Percentiles rank a stretch among this genome's conserved stretches.
Conservation (phyloP, 2,888 invertebrate genomes). For the Cerastis rubricosa region DNA sequence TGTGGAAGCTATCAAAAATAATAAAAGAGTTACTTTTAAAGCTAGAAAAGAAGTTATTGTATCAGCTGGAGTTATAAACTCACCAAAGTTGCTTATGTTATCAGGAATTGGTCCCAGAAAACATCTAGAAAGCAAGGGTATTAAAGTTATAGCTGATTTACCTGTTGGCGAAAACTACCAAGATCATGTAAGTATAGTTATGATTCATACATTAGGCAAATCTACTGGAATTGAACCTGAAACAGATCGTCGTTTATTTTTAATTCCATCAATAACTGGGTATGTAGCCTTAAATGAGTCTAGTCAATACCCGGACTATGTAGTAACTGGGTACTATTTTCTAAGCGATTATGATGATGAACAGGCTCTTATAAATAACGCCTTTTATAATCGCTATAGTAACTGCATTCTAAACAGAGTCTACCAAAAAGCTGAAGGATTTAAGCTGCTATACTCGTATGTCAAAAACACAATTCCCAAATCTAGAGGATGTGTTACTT, state of each 20-base stretch:
- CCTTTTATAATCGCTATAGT: conserved; percentile 28
- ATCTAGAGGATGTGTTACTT: conserved; percentile 73
- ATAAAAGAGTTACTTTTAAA: conserved; percentile 59
- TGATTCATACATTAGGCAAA: conserved; percentile 27
- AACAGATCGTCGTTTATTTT: conserved; percentile 11
- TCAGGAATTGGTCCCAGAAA: conserved; percentile 76
- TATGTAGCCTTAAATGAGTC: conserved; percentile 71
- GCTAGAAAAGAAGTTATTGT: conserved; percentile 75
- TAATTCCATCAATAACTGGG: conserved; percentile 71
- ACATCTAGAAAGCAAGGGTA: conserved; percentile 68
- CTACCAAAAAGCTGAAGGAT: conserved; percentile 55
- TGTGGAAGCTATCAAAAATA: conserved; percentile 61
- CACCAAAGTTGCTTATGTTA: conserved; percentile 74
- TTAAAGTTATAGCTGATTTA: conserved; percentile 69
- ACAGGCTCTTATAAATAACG: not conserved
- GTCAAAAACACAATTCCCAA: conserved; percentile 72
- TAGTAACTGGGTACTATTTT: conserved; percentile 43
- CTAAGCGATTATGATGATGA: not conserved
- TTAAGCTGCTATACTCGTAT: conserved; percentile 67
- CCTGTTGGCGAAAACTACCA: conserved; percentile 75
- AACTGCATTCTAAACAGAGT: conserved; percentile 67
- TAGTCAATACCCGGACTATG: conserved; percentile 76
- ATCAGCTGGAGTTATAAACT: conserved; percentile 74
- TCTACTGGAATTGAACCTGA: not conserved
- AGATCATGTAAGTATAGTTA: conserved; percentile 65